These are phyloP conservation scores for Cheilosia soror DNA, from an alignment of 2,888 invertebrate species.

Conservation along the genomic window DNA sequence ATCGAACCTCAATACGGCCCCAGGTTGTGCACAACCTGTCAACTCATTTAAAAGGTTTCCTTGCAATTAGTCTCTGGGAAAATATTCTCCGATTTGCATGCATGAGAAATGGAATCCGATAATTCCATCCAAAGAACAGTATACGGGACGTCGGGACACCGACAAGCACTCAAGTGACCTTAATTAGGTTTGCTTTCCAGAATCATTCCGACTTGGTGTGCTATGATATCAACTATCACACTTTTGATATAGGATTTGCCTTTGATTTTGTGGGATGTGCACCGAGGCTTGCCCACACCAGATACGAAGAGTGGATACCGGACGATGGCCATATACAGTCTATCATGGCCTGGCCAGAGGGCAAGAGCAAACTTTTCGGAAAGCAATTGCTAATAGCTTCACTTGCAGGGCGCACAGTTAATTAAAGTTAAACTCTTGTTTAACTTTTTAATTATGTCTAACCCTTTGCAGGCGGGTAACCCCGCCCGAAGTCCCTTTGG, in stretches of 20 bases:
- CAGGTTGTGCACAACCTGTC: neutral
- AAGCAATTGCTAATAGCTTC: slow-evolving; percentile 42
- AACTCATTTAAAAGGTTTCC: slow-evolving; percentile 47
- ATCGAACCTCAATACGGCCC: slow-evolving; percentile 11
- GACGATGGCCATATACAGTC: neutral
- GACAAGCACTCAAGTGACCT: slow-evolving; percentile 15
- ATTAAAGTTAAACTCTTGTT: slow-evolving; percentile 80
- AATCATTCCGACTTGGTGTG: slow-evolving; percentile 35
- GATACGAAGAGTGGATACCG: neutral
- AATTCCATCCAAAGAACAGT: slow-evolving; percentile 23
- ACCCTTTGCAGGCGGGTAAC: slow-evolving; percentile 2
- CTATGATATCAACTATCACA: slow-evolving; percentile 1
- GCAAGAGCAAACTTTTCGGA: neutral
- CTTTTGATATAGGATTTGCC: neutral
- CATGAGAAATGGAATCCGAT: slow-evolving; percentile 19
- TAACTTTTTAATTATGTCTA: slow-evolving; percentile 80
- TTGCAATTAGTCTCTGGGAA: slow-evolving; percentile 29
- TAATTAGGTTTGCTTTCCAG: slow-evolving; percentile 55
- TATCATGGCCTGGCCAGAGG: neutral
- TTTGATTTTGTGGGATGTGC: slow-evolving; percentile 22
- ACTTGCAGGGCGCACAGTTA: slow-evolving; percentile 76
- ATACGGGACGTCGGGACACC: neutral
- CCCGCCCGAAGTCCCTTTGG: slow-evolving; percentile 11
- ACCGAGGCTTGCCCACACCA: slow-evolving; percentile 1
- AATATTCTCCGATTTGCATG: slow-evolving; percentile 5